These are phyloP conservation scores for Phymastichus coffea DNA, from an alignment of 1,140 invertebrate species.

Conservation along the genomic window DNA sequence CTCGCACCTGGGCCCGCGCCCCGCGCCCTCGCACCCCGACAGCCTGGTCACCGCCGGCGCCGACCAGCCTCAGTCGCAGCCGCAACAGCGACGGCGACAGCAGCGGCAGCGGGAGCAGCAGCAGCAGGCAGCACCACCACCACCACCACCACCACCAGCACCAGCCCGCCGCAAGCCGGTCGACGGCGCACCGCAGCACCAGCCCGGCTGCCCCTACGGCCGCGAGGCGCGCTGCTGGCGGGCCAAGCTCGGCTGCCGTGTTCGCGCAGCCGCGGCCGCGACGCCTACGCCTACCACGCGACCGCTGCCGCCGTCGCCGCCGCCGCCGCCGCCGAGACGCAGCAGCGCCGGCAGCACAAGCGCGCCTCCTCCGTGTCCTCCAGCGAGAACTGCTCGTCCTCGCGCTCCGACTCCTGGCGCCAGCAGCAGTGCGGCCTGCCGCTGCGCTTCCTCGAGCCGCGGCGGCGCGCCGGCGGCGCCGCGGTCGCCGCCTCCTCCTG, in stretches of 20 bases:
- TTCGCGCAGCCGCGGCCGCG: slow-evolving; percentile 41
- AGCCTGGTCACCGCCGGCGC: too few species aligned
- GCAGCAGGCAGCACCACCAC: slow-evolving; percentile 85
- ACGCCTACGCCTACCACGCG: slow-evolving; percentile 71
- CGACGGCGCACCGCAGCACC: too few species aligned
- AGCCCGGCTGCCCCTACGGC: too few species aligned
- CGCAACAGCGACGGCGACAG: too few species aligned
- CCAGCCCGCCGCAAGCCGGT: neutral
- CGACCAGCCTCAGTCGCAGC: too few species aligned
- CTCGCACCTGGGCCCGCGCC: too few species aligned
- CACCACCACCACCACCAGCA: slow-evolving; percentile 83
- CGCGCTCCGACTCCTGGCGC: slow-evolving; percentile 79
- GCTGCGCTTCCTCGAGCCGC: slow-evolving; percentile 41
- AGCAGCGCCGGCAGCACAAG: slow-evolving; percentile 73
- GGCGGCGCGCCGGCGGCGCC: slow-evolving; percentile 46
- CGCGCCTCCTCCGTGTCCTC: slow-evolving; percentile 81
- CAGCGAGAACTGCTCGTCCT: slow-evolving; percentile 87
- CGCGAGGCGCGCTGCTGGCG: slow-evolving; percentile 39
- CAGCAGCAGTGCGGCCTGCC: slow-evolving; percentile 74
- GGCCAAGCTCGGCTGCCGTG: slow-evolving; percentile 44
- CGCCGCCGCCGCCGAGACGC: slow-evolving; percentile 67
- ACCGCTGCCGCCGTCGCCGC: slow-evolving; percentile 42
- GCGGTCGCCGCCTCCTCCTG: slow-evolving; percentile 82
- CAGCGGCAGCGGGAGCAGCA: too few species aligned
- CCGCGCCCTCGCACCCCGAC: too few species aligned